These are phyloP conservation scores for Rhadina sibilatrix DNA, from an alignment of 2,113 vertebrate species.

Conservation along the genomic window DNA sequence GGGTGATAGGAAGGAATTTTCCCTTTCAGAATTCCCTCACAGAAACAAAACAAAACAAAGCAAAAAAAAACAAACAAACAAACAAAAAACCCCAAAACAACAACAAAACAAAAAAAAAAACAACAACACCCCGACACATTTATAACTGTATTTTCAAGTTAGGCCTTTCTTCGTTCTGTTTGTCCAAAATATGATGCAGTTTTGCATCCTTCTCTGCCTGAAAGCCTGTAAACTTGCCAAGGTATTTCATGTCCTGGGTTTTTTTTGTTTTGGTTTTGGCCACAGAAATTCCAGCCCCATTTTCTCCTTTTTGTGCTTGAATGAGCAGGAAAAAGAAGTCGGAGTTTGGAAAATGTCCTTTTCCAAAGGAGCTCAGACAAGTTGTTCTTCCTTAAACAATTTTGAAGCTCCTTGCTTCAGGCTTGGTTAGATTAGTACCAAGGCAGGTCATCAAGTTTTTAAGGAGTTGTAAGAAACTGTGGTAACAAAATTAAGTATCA, in stretches of 20 bases:
- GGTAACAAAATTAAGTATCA: background rate
- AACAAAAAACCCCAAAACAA: background rate
- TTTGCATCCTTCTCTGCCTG: background rate
- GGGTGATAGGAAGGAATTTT: background rate
- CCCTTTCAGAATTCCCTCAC: background rate
- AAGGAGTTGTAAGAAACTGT: background rate
- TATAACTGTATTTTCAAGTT: background rate
- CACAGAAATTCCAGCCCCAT: background rate
- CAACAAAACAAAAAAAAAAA: background rate
- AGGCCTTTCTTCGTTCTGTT: background rate
- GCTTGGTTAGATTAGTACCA: background rate
- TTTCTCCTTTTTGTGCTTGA: slow-evolving; percentile 21
- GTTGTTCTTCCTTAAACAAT: background rate
- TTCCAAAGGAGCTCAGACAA: background rate
- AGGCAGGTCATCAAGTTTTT: background rate
- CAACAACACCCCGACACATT: too few relatives aligned
- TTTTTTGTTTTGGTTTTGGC: background rate
- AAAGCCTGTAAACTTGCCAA: background rate
- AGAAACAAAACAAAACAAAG: background rate
- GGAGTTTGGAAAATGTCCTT: background rate
- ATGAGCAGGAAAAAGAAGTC: slow-evolving; percentile 8
- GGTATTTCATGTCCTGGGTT: background rate
- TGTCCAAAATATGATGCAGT: background rate
- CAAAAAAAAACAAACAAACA: background rate
- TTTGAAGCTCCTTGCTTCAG: background rate